These are phyloP conservation scores for Zootoca vivipara DNA, from an alignment of 2,113 vertebrate species.

Conservation along the genomic window DNA sequence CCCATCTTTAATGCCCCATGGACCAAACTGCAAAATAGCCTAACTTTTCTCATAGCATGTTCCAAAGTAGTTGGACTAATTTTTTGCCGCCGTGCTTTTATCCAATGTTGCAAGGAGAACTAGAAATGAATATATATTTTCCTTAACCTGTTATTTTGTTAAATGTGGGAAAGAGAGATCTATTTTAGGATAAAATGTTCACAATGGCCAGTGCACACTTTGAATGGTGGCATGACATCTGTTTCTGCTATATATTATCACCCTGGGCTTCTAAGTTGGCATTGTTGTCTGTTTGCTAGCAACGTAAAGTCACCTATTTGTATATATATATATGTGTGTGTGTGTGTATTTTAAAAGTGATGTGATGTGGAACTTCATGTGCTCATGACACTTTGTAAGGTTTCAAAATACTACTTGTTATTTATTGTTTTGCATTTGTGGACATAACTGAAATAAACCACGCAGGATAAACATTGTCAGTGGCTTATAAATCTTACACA, in stretches of 20 bases:
- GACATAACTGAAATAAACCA: constrained; percentile 10
- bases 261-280: neutral
- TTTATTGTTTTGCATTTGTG: neutral
- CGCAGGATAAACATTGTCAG: fast-evolving
- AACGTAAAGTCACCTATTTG: fast-evolving
- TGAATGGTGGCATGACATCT: fast-evolving
- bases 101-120: fast-evolving
- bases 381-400: neutral
- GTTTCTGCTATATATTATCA: neutral
- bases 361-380: neutral
- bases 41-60: neutral
- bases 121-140: neutral
- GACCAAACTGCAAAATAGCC: neutral
- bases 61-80: neutral
- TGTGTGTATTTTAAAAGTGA: fast-evolving
- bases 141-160: constrained; percentile 27
- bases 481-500: neutral
- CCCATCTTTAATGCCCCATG: neutral
- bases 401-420: neutral
- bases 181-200: neutral
- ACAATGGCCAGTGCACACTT: neutral
- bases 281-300: fast-evolving
- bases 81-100: fast-evolving
- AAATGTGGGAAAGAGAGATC: neutral
- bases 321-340: too few relatives aligned